Evolutionary conservation across 2,888 invertebrate species (phyloP), one percentile per base, ranked within the genome.

Genomic region (Cheilosia urbana): DNA sequence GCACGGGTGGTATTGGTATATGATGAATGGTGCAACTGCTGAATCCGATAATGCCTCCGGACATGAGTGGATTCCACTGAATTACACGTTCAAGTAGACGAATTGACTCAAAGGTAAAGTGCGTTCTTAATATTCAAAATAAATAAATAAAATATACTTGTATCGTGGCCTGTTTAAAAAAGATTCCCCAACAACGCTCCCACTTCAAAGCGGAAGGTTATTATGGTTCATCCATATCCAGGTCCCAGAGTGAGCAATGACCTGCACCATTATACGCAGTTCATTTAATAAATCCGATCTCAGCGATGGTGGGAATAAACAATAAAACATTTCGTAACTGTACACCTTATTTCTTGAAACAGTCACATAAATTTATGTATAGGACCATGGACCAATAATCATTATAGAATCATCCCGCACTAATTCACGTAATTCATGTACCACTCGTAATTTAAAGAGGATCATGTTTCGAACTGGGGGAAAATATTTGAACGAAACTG

Each of bases 371-470:
- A 66, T 66, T 66, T 66, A 53, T 68, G 55, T 68, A 34, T 57
- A 42, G n/a, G n/a, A n/a, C 21, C 21, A 45, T 19, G n/a, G 21
- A 42, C 30, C 30, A 24, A 60, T 2, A 73, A 42, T 42, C 60
- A 62, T 40, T 30, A 40, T 37, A 37, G 37, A 37, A 60, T 42
- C 49, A 60, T 17, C 37, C 51, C 58, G 27, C 27, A 71, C 63
- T 77, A 82, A 82, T 58, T 40, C 62, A 42, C 34, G 42, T 57
- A 81, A 75, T 69, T 75, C 75, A 63, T 53, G 78, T 60, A 42
- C 11, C 5, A 45, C 21, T 66, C 58, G 47, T 55, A 68, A 63
- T 73, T 55, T 55, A 73, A 73, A 63, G 34, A 55, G 49, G 83
- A 83, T 83, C 83, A 73, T 58, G 51, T 83, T 83, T 68, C 83